Percentiles rank a stretch among this genome's conserved stretches.
Conservation (phyloP, 2,113 vertebrate species). For the Entosphenus tridentatus region DNA sequence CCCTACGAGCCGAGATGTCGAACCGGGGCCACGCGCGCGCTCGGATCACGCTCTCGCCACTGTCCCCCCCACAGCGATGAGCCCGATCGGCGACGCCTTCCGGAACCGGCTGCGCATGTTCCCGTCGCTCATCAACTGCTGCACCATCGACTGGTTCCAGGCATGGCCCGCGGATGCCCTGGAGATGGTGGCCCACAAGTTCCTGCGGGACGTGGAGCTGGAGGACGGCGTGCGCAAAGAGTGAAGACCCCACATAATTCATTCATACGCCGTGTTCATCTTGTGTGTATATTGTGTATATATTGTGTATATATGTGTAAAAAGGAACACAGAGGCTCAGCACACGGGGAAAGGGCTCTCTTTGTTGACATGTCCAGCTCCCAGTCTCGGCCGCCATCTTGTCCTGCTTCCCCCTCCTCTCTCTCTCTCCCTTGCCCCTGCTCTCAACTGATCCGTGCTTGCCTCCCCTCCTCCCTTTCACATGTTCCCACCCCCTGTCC, state of each 20-base stretch:
- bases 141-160: slow-evolving; percentile 85
- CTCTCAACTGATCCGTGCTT: no score
- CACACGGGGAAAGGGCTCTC: not conserved
- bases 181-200: slow-evolving; percentile 71
- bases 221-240: slow-evolving; percentile 29
- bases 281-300: not conserved
- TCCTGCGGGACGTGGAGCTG: slow-evolving; percentile 58
- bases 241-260: slow-evolving; percentile 21
- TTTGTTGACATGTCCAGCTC: not conserved
- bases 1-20: no score
- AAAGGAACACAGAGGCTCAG: not conserved
- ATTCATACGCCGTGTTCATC: no score
- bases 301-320: not conserved
- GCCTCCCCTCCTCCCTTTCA: no score
- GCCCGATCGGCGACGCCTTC: slow-evolving; percentile 70
- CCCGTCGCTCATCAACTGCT: slow-evolving; percentile 77
- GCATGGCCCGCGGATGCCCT: slow-evolving; percentile 67
- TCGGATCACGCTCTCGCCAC: no score
- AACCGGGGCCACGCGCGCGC: no score
- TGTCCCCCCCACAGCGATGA: slow-evolving; percentile 37
- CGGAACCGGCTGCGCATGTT: slow-evolving; percentile 69
- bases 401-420: not conserved
- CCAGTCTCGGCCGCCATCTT: not conserved
- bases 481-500: no score
- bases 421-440: no score